Percentiles rank a stretch among this genome's conserved stretches.
Evolutionary conservation across 2,888 invertebrate species (phyloP).

Genomic region (Scaptomyza flava): DNA sequence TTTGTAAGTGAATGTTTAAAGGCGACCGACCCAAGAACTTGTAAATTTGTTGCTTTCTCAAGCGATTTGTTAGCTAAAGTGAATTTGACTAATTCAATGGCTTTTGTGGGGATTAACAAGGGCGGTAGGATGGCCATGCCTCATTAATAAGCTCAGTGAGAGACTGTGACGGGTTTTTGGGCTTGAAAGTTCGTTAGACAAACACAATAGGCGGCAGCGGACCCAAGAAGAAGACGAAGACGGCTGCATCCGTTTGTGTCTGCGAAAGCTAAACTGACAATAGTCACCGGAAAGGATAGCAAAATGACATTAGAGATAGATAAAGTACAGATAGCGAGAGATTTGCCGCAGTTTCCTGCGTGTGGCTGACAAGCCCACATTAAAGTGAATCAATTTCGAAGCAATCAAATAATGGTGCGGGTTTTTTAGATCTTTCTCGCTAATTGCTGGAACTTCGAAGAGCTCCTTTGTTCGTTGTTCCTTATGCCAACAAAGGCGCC

Average conservation of each 20-base stretch:
- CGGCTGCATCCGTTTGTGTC: constrained; percentile 31
- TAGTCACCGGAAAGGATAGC: constrained; percentile 27
- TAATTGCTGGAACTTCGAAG: constrained; percentile 40
- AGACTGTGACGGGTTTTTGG: constrained; percentile 1
- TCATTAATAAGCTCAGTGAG: constrained; percentile 44
- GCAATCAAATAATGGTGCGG: constrained; percentile 48
- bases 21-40: background rate
- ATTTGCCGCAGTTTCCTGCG: constrained; percentile 61
- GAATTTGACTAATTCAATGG: constrained; percentile 48
- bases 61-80: constrained; percentile 27
- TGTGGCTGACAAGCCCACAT: constrained; percentile 59
- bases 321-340: constrained; percentile 1
- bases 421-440: constrained; percentile 36
- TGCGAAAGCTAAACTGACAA: constrained; percentile 16
- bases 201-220: constrained; percentile 46
- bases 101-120: constrained; percentile 11
- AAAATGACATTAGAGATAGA: constrained; percentile 2
- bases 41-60: constrained; percentile 1
- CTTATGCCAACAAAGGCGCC: constrained; percentile 19
- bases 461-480: constrained; percentile 12
- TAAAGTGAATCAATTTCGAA: constrained; percentile 57
- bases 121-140: constrained; percentile 7
- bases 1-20: constrained; percentile 23
- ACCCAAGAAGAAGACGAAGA: constrained; percentile 13
- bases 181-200: constrained; percentile 57